Conservation (phyloP, 2,888 invertebrate genomes). For the Trichacis sp. region DNA sequence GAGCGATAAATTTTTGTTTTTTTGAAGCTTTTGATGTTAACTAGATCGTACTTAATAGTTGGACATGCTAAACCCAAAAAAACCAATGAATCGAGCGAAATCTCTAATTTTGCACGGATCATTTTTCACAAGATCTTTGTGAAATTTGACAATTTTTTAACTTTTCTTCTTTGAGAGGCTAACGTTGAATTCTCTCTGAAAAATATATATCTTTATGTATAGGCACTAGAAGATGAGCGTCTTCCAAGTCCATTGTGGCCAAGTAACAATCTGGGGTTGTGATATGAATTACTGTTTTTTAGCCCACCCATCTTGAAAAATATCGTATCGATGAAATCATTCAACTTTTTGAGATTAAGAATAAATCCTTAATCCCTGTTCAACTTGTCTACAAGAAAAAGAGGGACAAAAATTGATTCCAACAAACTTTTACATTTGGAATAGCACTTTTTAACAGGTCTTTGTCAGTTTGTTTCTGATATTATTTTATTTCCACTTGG, state of each 20-base stretch:
- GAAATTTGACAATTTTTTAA: constrained; percentile 4
- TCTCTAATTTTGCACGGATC: no score
- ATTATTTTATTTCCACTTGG: no score
- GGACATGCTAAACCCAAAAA: constrained; percentile 25
- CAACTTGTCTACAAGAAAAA: no score
- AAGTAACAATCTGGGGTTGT: constrained; percentile 15
- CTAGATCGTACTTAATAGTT: constrained; percentile 25
- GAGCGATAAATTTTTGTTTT: constrained; percentile 15
- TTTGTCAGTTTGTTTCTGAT: no score
- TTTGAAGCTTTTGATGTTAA: constrained; percentile 24
- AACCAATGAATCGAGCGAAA: constrained; percentile 28
- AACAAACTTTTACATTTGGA: no score
- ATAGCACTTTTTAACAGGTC: no score
- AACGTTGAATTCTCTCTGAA: constrained; percentile 2
- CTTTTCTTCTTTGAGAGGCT: constrained; percentile 12
- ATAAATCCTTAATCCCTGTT: constrained; percentile 16
- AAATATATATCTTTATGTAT: constrained; percentile 22
- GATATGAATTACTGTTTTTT: constrained; percentile 18
- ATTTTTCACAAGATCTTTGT: constrained; percentile 1
- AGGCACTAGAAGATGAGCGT: constrained; percentile 24
- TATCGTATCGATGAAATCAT: constrained; percentile 20
- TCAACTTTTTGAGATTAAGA: constrained; percentile 32
- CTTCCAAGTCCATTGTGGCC: constrained; percentile 24
- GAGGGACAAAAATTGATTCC: not conserved
- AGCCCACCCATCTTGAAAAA: constrained; percentile 37